A percentile compares a stretch with the other conserved stretches of the same genome.
Conservation (phyloP, 2,797 vertebrate species). For the Setipinna tenuifilis region DNA sequence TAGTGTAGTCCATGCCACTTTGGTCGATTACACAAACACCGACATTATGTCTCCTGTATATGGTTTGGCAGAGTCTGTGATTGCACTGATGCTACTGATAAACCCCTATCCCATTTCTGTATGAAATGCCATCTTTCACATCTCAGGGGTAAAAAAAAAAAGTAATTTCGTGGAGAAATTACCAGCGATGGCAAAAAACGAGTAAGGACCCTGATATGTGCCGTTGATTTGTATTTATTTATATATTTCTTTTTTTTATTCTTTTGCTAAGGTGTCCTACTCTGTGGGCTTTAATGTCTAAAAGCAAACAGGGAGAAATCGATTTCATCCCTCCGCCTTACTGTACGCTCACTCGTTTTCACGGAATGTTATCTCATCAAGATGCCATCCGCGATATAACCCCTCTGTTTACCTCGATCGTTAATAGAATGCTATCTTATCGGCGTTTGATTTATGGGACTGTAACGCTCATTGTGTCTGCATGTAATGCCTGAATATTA, state of each 20-base stretch:
- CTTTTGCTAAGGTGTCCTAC: neutral
- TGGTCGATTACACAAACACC: constrained; percentile 12
- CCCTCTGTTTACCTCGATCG: neutral
- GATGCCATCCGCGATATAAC: constrained; percentile 10
- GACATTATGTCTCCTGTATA: constrained; percentile 16
- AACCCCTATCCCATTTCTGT: constrained; percentile 9
- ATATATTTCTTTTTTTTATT: neutral
- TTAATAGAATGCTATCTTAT: constrained; percentile 22
- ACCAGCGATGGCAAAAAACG: neutral
- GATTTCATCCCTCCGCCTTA: constrained; percentile 14
- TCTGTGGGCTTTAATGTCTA: constrained; percentile 7
- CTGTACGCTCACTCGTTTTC: constrained; percentile 4
- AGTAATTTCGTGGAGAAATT: constrained; percentile 22
- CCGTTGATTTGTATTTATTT: neutral
- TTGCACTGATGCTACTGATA: constrained; percentile 1
- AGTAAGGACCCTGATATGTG: neutral
- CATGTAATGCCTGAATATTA: constrained; percentile 23
- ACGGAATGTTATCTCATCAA: constrained; percentile 12
- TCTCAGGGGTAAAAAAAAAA: constrained; percentile 21
- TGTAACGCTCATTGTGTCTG: constrained; percentile 7
- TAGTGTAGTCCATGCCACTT: neutral
- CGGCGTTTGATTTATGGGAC: neutral
- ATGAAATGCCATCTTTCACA: constrained; percentile 7
- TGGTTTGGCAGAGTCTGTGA: neutral
- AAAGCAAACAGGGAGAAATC: constrained; percentile 15